Evolutionary conservation across 2,888 invertebrate species (phyloP), one percentile per base, ranked within the genome.

Genomic region (Andrena camellia): DNA sequence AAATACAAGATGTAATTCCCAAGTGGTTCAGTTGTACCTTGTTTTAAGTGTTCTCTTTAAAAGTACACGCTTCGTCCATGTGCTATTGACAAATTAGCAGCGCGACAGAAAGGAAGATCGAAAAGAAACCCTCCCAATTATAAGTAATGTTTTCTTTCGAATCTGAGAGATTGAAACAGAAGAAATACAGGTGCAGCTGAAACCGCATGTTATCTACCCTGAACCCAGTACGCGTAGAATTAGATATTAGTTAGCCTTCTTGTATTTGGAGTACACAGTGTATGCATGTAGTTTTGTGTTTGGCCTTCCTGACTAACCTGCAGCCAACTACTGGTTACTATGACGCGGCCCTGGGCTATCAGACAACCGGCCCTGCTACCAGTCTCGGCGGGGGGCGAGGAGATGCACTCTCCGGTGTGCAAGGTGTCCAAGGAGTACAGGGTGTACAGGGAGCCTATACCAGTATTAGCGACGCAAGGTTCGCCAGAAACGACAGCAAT

Each of bases 401-500:
- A 91, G 95, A 95, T 85, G 96, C 96, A 86, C 94, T 96, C 86
- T 96, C 96, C 72, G 96, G 95, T 88, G 96, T 96, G 52, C 94
- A 94, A 89, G 92, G 92, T 66, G 94, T 94, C 68, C 93, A 93
- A 86, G 92, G 93, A 78, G 93, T 93, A 26, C 93, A 93, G 79
- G 93, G 93, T 50, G 93, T 93, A 59, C 93, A 93, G 77, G 93
- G 93, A 87, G 96, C 96, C 77, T 97, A 96, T 94, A 96, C 96
- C 90, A 95, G 95, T 92, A 96, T 96, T 95, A 96, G 96, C 91
- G 97, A 97, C 94, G 96, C 96, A 81, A 95, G 97, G 91, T 97
- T 96, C 93, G 94, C 96, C 83, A 95, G 96, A 92, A 96, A 97
- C 88, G 97, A 97, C 94, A 97, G 97, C 94, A 97, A 97, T 93